Evolutionary conservation across 2,113 vertebrate species (phyloP), one percentile per base, ranked within the genome.

Genomic region (Channa maculata): DNA sequence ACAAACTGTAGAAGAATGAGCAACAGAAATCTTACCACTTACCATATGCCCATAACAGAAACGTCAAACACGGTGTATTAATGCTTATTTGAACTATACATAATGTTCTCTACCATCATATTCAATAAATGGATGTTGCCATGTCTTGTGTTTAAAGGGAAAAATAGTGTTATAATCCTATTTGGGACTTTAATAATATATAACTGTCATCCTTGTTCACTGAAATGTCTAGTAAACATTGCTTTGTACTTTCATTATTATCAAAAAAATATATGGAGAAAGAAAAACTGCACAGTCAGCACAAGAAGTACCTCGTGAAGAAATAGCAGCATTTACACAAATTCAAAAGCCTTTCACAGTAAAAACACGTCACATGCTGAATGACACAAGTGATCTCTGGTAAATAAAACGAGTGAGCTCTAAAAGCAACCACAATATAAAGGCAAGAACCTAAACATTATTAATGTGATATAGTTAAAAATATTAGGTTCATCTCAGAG

Each of bases 381-480:
- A 24, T 65, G 44, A 36, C 12, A n/a, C 8, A 5, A 5, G 36
- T 53, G 57, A 46, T 15, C 36, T 41, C 0, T 0, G 8, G 57
- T 48, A 45, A 66, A 37, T 9, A 0, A 43, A 39, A 50, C 55
- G 10, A 13, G 41, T 5, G 6, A 43, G 38, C 37, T 38, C 10
- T 13, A 14, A 71, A 51, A 15, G 15, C 8, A 65, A 36, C 24
- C 3, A 33, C 51, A 71, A 51, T 39, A 54, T 10, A 71, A 60
- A 70, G 13, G 10, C 24, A 57, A 44, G 38, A 73, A 50, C 38
- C 39, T n/a, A 24, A 39, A 45, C 9, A 7, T 54, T 15, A 12
- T 46, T 3, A 8, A 34, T 12, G 41, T 24, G 50, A 54, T 53
- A 8, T 33, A 60, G 39, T 39, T 51, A 65, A 3, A 53, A 15